These are phyloP conservation scores for Oppia nitens DNA, from an alignment of 1,140 invertebrate species.

Conservation along the genomic window DNA sequence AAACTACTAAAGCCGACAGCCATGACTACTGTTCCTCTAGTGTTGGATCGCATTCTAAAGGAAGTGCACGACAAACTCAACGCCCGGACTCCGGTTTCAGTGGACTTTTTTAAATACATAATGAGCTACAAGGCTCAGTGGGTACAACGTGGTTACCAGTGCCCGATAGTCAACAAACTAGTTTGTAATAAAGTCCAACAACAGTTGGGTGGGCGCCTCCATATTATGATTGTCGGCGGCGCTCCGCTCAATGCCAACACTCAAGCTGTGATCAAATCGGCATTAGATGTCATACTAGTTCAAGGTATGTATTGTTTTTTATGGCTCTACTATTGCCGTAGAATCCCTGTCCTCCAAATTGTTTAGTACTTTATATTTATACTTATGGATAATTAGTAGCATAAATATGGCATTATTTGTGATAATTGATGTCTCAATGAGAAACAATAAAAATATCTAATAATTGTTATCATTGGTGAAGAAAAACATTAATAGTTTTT, in stretches of 20 bases:
- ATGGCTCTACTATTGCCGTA: background rate
- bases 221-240: conserved; percentile 73
- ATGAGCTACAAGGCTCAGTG: conserved; percentile 73
- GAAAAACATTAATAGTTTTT: no score
- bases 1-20: conserved; percentile 75
- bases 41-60: conserved; percentile 59
- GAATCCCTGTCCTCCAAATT: background rate
- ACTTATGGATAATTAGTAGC: no score
- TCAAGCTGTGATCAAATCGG: conserved; percentile 17
- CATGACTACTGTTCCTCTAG: conserved; percentile 71
- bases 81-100: conserved; percentile 48
- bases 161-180: conserved; percentile 26
- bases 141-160: conserved; percentile 28
- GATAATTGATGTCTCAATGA: no score
- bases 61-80: conserved; percentile 77
- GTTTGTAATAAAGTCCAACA: conserved; percentile 57
- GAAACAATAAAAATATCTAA: no score
- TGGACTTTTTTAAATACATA: conserved; percentile 68
- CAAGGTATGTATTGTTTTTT: conserved; percentile 35
- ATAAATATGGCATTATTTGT: no score
- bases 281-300: conserved; percentile 15
- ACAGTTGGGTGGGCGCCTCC: conserved; percentile 65
- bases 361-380: no score
- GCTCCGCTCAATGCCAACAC: conserved; percentile 66
- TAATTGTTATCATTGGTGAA: no score